phyloP scores from a whole-genome alignment of 2,888 invertebrate genomes.

The Cataglyphis cursor region DNA sequence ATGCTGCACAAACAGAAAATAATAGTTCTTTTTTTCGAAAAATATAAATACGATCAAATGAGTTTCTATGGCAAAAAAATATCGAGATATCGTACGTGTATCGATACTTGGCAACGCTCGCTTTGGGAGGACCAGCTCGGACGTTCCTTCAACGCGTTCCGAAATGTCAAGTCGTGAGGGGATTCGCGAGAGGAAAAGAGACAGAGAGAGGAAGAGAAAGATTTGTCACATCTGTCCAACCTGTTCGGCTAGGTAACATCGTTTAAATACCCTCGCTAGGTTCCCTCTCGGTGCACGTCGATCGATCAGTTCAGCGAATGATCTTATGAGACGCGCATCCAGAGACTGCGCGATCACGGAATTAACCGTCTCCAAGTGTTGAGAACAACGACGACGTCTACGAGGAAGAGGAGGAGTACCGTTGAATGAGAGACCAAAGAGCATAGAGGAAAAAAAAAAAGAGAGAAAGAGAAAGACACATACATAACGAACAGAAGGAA shows the following conservation, averaged over 20 bases:
- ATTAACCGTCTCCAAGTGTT: slow-evolving; percentile 53
- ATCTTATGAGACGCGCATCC: slow-evolving; percentile 36
- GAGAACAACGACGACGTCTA: slow-evolving; percentile 32
- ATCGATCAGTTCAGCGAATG: slow-evolving; percentile 45
- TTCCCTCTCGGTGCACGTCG: slow-evolving; percentile 64
- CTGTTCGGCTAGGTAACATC: slow-evolving; percentile 59
- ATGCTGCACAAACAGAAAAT: not conserved
- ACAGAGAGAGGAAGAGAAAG: slow-evolving; percentile 8
- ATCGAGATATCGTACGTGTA: slow-evolving; percentile 8
- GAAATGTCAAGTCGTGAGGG: slow-evolving; percentile 32
- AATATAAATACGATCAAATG: slow-evolving; percentile 28
- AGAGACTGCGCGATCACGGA: slow-evolving; percentile 52
- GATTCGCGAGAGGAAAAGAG: not conserved
- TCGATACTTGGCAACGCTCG: slow-evolving; percentile 13
- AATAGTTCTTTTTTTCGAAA: not conserved
- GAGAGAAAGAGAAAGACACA: slow-evolving; percentile 18
- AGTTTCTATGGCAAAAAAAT: slow-evolving; percentile 47
- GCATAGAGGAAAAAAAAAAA: slow-evolving; percentile 38
- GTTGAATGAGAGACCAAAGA: slow-evolving; percentile 12
- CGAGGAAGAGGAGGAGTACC: slow-evolving; percentile 19
- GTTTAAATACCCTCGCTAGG: slow-evolving; percentile 74
- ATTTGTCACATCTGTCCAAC: slow-evolving; percentile 42
- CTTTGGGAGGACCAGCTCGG: slow-evolving; percentile 64
- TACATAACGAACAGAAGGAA: slow-evolving; percentile 19
- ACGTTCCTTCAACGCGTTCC: slow-evolving; percentile 60